Evolutionary conservation across 2,888 invertebrate genomes (phyloP).

Genomic region (Theodoxus fluviatilis): DNA sequence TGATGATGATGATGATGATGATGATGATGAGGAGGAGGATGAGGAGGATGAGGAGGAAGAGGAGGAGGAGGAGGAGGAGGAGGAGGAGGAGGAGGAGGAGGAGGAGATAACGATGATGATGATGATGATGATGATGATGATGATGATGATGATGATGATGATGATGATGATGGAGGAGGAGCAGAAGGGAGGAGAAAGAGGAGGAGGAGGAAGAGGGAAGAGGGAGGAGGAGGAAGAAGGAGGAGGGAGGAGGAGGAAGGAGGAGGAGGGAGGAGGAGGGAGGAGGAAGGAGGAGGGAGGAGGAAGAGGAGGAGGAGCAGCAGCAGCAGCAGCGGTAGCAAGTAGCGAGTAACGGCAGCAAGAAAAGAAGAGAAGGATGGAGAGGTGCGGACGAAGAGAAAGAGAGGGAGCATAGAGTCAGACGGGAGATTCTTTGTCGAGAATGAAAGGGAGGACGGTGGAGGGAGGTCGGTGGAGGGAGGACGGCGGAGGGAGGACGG

Average conservation of each 20-base stretch:
- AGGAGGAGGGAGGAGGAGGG: conserved; percentile 17
- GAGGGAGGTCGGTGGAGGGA: too few species aligned
- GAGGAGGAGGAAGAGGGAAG: background rate
- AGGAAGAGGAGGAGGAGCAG: background rate
- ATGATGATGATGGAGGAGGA: background rate
- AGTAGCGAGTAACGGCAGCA: background rate
- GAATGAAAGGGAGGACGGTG: too few species aligned
- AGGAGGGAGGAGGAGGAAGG: background rate
- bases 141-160: background rate
- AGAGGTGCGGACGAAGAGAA: too few species aligned
- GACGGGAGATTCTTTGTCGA: too few species aligned
- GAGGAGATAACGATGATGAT: background rate
- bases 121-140: too few species aligned
- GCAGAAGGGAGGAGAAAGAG: background rate
- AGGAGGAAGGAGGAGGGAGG: background rate
- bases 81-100: background rate
- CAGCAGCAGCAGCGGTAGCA: background rate
- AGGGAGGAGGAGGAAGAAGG: background rate
- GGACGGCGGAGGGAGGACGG: too few species aligned
- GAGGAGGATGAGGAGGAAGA: conserved; percentile 20
- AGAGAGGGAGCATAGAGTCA: too few species aligned
- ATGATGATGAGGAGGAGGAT: background rate
- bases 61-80: conserved; percentile 1
- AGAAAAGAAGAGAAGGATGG: background rate
- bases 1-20: background rate